Evolutionary conservation across 2,888 invertebrate genomes (phyloP).

Genomic region (Hirtodrosophila trivittata): DNA sequence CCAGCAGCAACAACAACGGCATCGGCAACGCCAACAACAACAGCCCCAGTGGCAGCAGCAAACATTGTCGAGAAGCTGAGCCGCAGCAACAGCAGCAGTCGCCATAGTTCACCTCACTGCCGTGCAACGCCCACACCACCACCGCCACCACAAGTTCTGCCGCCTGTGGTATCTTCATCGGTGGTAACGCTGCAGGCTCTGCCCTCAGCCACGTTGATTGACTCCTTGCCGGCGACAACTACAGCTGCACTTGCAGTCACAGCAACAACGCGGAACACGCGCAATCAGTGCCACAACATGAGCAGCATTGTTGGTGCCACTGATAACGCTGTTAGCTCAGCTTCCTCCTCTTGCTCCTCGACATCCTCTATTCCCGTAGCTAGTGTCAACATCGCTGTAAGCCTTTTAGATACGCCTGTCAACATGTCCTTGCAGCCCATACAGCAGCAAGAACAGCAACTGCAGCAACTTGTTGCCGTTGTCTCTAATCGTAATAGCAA

Average conservation of each 20-base stretch:
- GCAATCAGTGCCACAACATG: slow-evolving; percentile 38
- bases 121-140: slow-evolving; percentile 69
- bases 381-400: slow-evolving; percentile 38
- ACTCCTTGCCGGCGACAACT: slow-evolving; percentile 52
- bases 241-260: slow-evolving; percentile 20
- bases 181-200: slow-evolving; percentile 71
- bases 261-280: slow-evolving; percentile 55
- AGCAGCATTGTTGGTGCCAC: slow-evolving; percentile 31
- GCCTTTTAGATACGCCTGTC: slow-evolving; percentile 64
- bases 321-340: slow-evolving; percentile 37
- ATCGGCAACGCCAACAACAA: slow-evolving; percentile 14
- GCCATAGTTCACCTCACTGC: slow-evolving; percentile 63
- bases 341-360: slow-evolving; percentile 57
- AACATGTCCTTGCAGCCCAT: slow-evolving; percentile 64
- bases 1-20: slow-evolving; percentile 20
- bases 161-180: slow-evolving; percentile 63
- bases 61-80: slow-evolving; percentile 55
- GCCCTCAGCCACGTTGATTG: slow-evolving; percentile 61
- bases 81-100: slow-evolving; percentile 34
- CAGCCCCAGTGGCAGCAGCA: slow-evolving; percentile 19
- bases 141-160: slow-evolving; percentile 51
- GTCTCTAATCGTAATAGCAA: slow-evolving; percentile 18
- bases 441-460: slow-evolving; percentile 38
- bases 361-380: slow-evolving; percentile 54
- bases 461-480: slow-evolving; percentile 47